Base-by-base conservation (phyloP, 2,888 invertebrate species). In the Brachypterus glaber region DNA sequence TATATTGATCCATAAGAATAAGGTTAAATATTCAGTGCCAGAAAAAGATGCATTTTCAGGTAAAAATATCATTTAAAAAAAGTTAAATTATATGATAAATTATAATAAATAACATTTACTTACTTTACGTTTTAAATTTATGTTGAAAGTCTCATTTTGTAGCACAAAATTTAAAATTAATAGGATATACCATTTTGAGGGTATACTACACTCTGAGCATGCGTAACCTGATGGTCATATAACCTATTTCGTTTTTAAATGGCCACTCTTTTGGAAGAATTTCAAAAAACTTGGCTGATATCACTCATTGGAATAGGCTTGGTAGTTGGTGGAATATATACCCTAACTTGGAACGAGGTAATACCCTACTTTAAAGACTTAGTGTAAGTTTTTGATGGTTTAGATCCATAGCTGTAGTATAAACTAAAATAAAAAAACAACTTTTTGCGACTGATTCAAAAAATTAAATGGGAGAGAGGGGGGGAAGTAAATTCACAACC, bases 261-360 rank as follows among this genome's bases (percentile, higher is more conserved):
- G 52, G 48, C 53, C 16, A 49, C 51, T 3, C 45, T 63, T 34
- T 12, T 46, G 11, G 71, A 73, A 50, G 78, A 81, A 53, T 79
- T 81, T 47, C 74, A 71, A 55, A 70, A 76, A 53, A 77, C 76
- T 43, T 86, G 85, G 85, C 57, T 84, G 3, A 80, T 82, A 24
- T 79, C 81, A 32, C 58, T 77, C 13, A 73, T 86, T 43, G 86
- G 85, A 35, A 60, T 77, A 24, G 55, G 77, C 35, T 65, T 85
- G 30, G 79, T 82, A 57, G 60, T 71, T 17, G 73, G 72, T 24
- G 85, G 85, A 18, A 73, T 77, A 48, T 77, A 74, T 54, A 70
- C 89, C 14, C 67, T 90, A 33, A 73, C 84, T 57, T 89, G 85
- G 85, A 87, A 90, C 61, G 91, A 91, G 76, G 88, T 86, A 68